Evolutionary conservation across 2,797 vertebrate species (phyloP).

Genomic region (Discoglossus pictus): DNA sequence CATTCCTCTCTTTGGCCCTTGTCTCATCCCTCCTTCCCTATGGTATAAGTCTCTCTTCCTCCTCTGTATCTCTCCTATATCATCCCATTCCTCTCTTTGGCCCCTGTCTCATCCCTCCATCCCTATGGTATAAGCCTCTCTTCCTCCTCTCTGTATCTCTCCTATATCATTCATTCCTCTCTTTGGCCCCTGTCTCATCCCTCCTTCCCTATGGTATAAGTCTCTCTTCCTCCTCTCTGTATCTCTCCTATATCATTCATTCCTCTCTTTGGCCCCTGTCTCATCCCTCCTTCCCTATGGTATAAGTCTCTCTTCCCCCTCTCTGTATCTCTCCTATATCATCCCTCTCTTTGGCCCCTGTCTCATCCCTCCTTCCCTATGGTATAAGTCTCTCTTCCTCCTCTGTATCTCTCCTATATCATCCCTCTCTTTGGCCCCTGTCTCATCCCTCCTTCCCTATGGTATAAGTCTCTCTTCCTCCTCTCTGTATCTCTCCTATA

Average conservation of each 20-base stretch:
- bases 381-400: constrained; percentile 30
- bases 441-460: background rate
- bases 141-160: constrained; percentile 48
- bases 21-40: background rate
- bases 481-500: background rate
- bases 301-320: background rate
- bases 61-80: background rate
- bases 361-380: constrained; percentile 36
- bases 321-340: constrained; percentile 12
- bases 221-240: constrained; percentile 39
- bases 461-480: background rate
- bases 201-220: background rate
- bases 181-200: too few species aligned
- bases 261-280: constrained; percentile 13
- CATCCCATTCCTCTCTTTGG: background rate
- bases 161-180: constrained; percentile 56
- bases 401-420: background rate
- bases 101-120: background rate
- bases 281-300: background rate
- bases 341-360: constrained; percentile 44
- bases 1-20: background rate
- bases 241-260: constrained; percentile 29
- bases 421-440: background rate
- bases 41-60: background rate
- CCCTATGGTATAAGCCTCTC: background rate